Evolutionary conservation across 2,888 invertebrate genomes (phyloP), one percentile per base, ranked within the genome.

Genomic region (Stenotaenia linearis): DNA sequence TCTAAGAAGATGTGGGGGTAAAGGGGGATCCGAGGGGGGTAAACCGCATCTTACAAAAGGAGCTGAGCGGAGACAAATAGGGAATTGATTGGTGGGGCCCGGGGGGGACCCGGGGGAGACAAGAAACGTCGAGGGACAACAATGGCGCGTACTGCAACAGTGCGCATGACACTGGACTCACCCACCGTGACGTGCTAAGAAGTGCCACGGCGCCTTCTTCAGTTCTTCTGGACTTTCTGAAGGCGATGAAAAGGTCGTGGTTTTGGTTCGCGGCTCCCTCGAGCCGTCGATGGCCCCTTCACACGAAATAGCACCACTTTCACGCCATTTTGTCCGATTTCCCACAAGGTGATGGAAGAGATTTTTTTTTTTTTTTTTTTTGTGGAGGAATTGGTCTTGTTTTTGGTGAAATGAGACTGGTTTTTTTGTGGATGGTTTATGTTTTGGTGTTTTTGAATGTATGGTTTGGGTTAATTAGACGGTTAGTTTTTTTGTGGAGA

Each of bases 61-160:
- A 69, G 69, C 69, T 69, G 69, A 69, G 69, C 69, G 69, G 69
- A 69, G 69, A 69, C 69, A 69, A 69, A 69, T 69, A 69, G 69
- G 69, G 69, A 69, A 69, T 69, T 69, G 69, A 69, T 69, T 69
- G 69, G 69, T 28, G 69, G 15, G 25, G 69, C 15, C 69, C 9
- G 12, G 10, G 18, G 69, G 45, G n/a, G 12, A 18, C n/a, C 7
- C 12, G n/a, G 12, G 45, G 45, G 69, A 69, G 69, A 69, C 69
- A 69, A 69, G 69, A 69, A 56, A 69, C 69, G 69, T 21, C 28
- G 28, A n/a, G 69, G 25, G 50, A n/a, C 69, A n/a, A 69, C 69
- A 69, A 69, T 69, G 69, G 69, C 9, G 28, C 25, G 56, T 12
- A 50, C 18, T 50, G 50, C 50, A 50, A 69, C 25, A 69, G 69